Percentiles rank a stretch among this genome's conserved stretches.
Evolutionary conservation across 2,797 vertebrate genomes (phyloP).

Genomic region (Bovichtus variegatus): DNA sequence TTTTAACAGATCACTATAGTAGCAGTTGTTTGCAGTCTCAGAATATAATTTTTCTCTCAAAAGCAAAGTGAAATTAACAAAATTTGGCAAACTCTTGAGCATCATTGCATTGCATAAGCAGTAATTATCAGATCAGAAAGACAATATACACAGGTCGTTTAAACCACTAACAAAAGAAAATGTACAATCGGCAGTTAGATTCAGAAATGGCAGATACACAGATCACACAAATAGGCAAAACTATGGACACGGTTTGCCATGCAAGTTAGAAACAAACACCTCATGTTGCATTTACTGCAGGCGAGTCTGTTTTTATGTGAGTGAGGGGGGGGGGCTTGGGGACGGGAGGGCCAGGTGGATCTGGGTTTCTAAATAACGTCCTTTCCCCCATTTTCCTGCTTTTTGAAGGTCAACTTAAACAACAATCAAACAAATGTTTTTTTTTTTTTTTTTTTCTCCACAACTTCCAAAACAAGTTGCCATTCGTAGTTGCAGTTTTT

Average conservation of each 20-base stretch:
- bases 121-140: slow-evolving; percentile 67
- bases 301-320: slow-evolving; percentile 48
- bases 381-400: slow-evolving; percentile 17
- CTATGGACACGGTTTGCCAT: slow-evolving; percentile 80
- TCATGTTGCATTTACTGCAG: slow-evolving; percentile 52
- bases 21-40: slow-evolving; percentile 63
- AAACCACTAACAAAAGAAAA: slow-evolving; percentile 73
- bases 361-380: slow-evolving; percentile 35
- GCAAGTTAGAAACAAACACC: slow-evolving; percentile 79
- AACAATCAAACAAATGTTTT: slow-evolving; percentile 35
- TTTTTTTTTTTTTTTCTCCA: too few species aligned
- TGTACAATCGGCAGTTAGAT: slow-evolving; percentile 83
- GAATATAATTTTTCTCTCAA: slow-evolving; percentile 55
- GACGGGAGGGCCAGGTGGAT: slow-evolving; percentile 15
- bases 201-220: slow-evolving; percentile 79
- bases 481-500: slow-evolving; percentile 30
- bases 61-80: slow-evolving; percentile 65
- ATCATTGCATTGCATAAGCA: slow-evolving; percentile 79
- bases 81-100: slow-evolving; percentile 75
- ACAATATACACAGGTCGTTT: slow-evolving; percentile 70
- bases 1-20: slow-evolving; percentile 62
- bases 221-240: slow-evolving; percentile 75
- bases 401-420: slow-evolving; percentile 36
- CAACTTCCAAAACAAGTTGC: slow-evolving; percentile 32
- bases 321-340: not conserved